Percentiles rank a stretch among this genome's conserved stretches.
Conservation (phyloP, 2,888 invertebrate species). For the Agonum fuliginosum region DNA sequence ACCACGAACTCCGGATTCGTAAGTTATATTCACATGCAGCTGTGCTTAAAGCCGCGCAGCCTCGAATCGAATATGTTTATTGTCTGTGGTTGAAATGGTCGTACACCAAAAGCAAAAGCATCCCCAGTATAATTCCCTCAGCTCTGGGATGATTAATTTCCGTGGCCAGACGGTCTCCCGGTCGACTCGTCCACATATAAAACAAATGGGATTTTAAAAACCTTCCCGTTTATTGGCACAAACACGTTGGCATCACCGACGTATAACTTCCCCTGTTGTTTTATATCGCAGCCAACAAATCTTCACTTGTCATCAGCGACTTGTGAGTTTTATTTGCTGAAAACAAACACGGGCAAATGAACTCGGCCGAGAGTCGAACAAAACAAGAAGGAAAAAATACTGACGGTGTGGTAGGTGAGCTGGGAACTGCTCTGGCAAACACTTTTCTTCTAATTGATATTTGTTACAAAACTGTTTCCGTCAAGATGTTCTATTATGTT, state of each 20-base stretch:
- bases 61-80: too few species aligned
- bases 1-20: too few species aligned
- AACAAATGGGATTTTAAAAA: conserved; percentile 59
- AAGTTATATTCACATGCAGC: too few species aligned
- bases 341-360: conserved; percentile 59
- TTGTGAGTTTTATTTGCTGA: conserved; percentile 54
- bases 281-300: conserved; percentile 55
- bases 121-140: too few species aligned
- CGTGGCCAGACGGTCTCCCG: conserved; percentile 31
- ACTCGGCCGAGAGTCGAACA: conserved; percentile 32
- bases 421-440: neutral
- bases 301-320: conserved; percentile 57
- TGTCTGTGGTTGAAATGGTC: too few species aligned
- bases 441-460: conserved; percentile 28
- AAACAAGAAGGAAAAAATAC: conserved; percentile 31
- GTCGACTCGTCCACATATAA: conserved; percentile 49
- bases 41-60: too few species aligned
- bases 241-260: conserved; percentile 51
- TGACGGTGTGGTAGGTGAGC: too few species aligned
- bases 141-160: conserved; percentile 48
- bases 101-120: too few species aligned
- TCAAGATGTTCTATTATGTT: too few species aligned
- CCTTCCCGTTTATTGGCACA: conserved; percentile 56
- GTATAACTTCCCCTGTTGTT: conserved; percentile 50
- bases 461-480: neutral